phyloP scores from a whole-genome alignment of 2,888 invertebrate species.

The Salpingus planirostris region DNA sequence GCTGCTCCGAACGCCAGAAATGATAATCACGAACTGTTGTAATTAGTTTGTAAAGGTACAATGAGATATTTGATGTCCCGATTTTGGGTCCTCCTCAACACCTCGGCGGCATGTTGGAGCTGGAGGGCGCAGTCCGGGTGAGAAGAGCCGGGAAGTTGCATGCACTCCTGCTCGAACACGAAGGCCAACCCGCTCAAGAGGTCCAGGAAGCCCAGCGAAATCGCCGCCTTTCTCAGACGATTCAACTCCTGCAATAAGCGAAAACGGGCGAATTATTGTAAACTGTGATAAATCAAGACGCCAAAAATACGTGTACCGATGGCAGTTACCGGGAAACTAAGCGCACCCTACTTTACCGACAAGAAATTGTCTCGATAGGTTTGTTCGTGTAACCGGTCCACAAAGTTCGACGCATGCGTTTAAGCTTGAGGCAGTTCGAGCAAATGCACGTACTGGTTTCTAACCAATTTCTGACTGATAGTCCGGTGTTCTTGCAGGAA shows the following conservation, averaged over 20 bases:
- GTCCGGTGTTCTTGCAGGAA: too few species aligned
- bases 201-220: conserved; percentile 85
- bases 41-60: conserved; percentile 37
- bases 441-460: too few species aligned
- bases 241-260: conserved; percentile 67
- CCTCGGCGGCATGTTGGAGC: conserved; percentile 78
- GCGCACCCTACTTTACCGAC: too few species aligned
- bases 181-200: conserved; percentile 76
- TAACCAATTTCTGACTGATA: too few species aligned
- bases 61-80: conserved; percentile 39
- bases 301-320: neutral
- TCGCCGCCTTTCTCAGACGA: conserved; percentile 78
- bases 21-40: conserved; percentile 15
- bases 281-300: neutral
- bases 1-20: neutral
- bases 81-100: conserved; percentile 64
- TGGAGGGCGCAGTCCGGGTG: conserved; percentile 85
- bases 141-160: conserved; percentile 63
- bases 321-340: neutral
- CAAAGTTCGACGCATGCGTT: too few species aligned
- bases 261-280: too few species aligned
- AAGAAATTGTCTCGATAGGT: too few species aligned
- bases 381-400: too few species aligned
- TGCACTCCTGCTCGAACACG: conserved; percentile 83
- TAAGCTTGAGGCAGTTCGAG: too few species aligned